Evolutionary conservation across 2,888 invertebrate genomes (phyloP), one percentile per base, ranked within the genome.

Genomic region (Drosophila percnosoma): DNA sequence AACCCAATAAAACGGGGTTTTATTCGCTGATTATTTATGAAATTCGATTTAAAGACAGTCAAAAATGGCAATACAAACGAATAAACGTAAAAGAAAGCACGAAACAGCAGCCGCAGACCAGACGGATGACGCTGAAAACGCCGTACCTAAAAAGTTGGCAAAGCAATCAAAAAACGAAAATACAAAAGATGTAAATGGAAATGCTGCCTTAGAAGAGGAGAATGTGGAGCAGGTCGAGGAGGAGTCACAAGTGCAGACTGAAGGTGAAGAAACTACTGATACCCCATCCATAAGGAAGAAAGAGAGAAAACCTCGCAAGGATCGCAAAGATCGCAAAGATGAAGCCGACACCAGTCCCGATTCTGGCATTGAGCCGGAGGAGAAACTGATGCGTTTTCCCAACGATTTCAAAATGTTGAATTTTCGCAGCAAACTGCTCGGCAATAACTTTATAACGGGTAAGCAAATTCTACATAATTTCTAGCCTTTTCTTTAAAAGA

Each of bases 391-490:
- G 0, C 80, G 83, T 5, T 92, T 92, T 74, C 82, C 91, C 10
- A 92, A 90, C 55, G 92, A 92, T 60, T 95, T 95, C 85, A 94
- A 95, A 90, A 93, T 95, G 68, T 94, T 95, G 91, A 94, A 95
- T 73, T 95, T 95, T 71, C 94, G 95, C 0, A 94, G 94, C 80
- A 94, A 95, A 75, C 86, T 96, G 62, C 90, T 93, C 0, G 93
- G 93, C 61, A 93, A 93, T 53, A 94, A 94, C 18, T 95, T 95
- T 83, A 94, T 94, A 68, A 94, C 94, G 91, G 94, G 95, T 95
- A 24, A 2, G 36, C n/a, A 7, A 15, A 11, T n/a, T 45, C 31
- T 29, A 24, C 21, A 40, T 15, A 4, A 24, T 15, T 42, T 40
- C 8, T 13, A 21, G 4, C 3, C 3, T 5, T 13, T 4, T 11